Evolutionary conservation across 2,888 invertebrate genomes (phyloP).

Genomic region (Noctua janthina): DNA sequence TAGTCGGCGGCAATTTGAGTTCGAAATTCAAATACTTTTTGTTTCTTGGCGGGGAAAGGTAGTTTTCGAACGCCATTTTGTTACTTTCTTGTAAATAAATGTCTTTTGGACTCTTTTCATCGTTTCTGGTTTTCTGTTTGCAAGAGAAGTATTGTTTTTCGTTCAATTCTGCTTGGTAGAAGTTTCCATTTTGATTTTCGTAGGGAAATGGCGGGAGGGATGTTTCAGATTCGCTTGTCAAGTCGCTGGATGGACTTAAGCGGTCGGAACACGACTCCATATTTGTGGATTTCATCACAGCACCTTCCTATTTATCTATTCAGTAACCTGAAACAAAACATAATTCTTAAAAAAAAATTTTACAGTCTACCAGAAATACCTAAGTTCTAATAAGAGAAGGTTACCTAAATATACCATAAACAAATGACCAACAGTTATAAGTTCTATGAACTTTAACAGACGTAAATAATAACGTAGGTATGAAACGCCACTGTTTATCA

Average conservation of each 20-base stretch:
- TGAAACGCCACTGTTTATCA: neutral
- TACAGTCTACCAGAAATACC: neutral
- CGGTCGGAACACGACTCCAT: conserved; percentile 87
- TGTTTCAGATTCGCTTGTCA: conserved; percentile 87
- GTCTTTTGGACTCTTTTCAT: conserved; percentile 81
- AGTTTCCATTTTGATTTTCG: conserved; percentile 82
- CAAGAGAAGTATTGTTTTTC: conserved; percentile 86
- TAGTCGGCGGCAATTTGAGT: conserved; percentile 85
- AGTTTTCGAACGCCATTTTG: conserved; percentile 83
- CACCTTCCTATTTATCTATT: conserved; percentile 12
- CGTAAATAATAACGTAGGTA: neutral
- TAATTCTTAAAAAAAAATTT: no score
- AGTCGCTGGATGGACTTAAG: conserved; percentile 85
- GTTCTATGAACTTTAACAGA: neutral
- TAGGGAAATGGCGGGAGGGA: conserved; percentile 85
- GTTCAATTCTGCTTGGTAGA: conserved; percentile 79
- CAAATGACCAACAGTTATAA: neutral
- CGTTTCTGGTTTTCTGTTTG: conserved; percentile 81
- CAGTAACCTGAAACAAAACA: conserved; percentile 45
- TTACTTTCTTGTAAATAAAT: conserved; percentile 84
- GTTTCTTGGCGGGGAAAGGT: conserved; percentile 80
- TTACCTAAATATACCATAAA: neutral
- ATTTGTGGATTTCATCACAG: conserved; percentile 87
- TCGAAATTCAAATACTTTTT: conserved; percentile 88
- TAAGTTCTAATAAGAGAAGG: neutral